Conservation (phyloP, 2,113 vertebrate genomes). For the Camarhynchus parvulus region DNA sequence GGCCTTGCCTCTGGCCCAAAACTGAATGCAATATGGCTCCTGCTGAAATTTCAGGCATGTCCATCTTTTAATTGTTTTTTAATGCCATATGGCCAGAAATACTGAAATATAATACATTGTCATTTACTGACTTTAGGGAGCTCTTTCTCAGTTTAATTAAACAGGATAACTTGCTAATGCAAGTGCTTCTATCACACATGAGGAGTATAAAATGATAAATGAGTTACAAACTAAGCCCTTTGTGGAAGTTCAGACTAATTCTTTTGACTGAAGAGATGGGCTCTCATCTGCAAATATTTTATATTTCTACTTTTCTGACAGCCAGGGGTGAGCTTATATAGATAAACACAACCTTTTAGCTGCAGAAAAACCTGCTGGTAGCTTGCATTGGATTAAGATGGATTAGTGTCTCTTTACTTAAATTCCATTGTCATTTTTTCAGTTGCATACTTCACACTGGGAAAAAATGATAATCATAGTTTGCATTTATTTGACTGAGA, state of each 20-base stretch:
- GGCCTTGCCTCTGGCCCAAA: background rate
- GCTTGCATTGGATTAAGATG: background rate
- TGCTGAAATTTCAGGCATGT: background rate
- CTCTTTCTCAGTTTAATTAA: constrained; percentile 11
- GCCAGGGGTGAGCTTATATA: background rate
- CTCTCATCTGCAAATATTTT: background rate
- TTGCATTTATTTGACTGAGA: background rate
- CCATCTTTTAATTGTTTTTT: background rate
- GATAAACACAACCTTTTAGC: background rate
- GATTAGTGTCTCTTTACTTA: background rate
- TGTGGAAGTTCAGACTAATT: background rate
- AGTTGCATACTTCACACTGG: rapidly evolving
- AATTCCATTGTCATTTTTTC: background rate
- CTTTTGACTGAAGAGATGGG: background rate
- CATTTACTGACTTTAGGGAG: background rate
- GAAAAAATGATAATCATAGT: background rate
- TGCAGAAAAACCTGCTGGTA: background rate
- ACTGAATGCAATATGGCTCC: background rate
- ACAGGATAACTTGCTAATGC: background rate
- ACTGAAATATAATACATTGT: background rate
- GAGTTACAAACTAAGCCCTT: background rate
- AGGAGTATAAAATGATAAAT: background rate
- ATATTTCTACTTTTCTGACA: background rate
- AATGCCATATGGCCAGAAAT: background rate
- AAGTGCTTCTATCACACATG: background rate